These are phyloP conservation scores for Cotesia glomerata DNA, from an alignment of 1,140 invertebrate genomes.

Conservation along the genomic window DNA sequence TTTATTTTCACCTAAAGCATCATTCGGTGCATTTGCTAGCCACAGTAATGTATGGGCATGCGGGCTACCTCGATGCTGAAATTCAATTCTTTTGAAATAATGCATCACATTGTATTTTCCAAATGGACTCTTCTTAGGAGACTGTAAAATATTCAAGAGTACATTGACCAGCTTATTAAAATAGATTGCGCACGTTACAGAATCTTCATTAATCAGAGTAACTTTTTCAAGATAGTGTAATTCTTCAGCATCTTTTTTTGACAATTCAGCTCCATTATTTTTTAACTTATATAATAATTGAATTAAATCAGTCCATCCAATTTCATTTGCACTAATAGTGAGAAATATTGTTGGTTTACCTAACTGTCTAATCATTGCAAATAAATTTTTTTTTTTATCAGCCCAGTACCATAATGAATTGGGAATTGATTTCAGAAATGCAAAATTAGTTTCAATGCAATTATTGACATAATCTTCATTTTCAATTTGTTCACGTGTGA, in stretches of 20 bases:
- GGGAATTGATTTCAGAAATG: constrained; percentile 30
- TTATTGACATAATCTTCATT: constrained; percentile 27
- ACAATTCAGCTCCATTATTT: constrained; percentile 34
- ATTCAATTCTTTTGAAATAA: constrained; percentile 51
- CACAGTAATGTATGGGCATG: constrained; percentile 48
- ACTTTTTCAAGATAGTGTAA: constrained; percentile 43
- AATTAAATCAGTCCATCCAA: constrained; percentile 50
- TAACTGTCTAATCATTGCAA: constrained; percentile 47
- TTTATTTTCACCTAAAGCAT: constrained; percentile 33
- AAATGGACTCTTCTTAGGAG: constrained; percentile 39
- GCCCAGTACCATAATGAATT: constrained; percentile 43
- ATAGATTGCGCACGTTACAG: constrained; percentile 58
- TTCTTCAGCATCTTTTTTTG: constrained; percentile 33
- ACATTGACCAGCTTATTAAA: constrained; percentile 52
- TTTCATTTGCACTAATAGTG: constrained; percentile 45
- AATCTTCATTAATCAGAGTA: constrained; percentile 54
- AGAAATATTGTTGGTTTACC: constrained; percentile 46
- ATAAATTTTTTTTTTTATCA: constrained; percentile 51
- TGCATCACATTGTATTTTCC: constrained; percentile 39
- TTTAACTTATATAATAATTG: constrained; percentile 50
- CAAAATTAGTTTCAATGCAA: constrained; percentile 34
- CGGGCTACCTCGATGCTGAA: constrained; percentile 53
- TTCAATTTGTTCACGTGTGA: constrained; percentile 19
- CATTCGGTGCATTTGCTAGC: constrained; percentile 44
- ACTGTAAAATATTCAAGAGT: constrained; percentile 33